Percentiles rank a stretch among this genome's conserved stretches.
Evolutionary conservation across 1,140 invertebrate genomes (phyloP).

Genomic region (Sinella curviseta): DNA sequence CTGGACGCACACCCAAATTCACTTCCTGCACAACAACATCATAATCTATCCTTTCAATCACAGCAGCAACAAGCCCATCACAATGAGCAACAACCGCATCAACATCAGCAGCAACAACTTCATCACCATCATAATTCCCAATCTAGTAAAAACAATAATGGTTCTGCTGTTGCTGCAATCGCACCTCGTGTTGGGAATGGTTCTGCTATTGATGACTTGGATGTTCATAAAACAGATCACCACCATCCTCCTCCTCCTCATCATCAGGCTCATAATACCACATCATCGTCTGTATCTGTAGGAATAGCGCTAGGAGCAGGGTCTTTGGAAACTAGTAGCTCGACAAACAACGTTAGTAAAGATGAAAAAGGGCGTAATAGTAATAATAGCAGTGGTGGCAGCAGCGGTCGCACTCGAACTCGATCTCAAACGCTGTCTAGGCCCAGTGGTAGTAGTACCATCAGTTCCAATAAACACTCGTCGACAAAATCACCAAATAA

Average conservation of each 20-base stretch:
- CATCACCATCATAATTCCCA: slow-evolving; percentile 5
- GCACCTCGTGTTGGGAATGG: neutral
- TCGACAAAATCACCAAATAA: slow-evolving; percentile 18
- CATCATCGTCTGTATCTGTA: neutral
- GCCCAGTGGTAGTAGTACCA: neutral
- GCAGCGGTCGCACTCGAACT: neutral
- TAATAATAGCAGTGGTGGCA: neutral
- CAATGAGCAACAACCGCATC: slow-evolving; percentile 18
- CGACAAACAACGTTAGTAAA: neutral
- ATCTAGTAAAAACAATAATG: neutral
- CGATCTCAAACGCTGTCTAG: neutral
- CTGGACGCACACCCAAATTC: slow-evolving; percentile 18
- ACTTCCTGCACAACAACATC: slow-evolving; percentile 1
- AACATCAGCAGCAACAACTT: neutral
- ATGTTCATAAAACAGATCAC: slow-evolving; percentile 3
- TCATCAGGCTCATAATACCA: slow-evolving; percentile 8
- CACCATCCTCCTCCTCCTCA: neutral
- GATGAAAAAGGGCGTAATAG: slow-evolving; percentile 1
- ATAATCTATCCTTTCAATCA: slow-evolving; percentile 28
- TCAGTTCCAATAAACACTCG: slow-evolving; percentile 2
- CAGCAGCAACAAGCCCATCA: slow-evolving; percentile 14
- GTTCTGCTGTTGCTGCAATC: neutral
- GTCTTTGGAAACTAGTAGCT: neutral
- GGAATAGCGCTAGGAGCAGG: slow-evolving; percentile 5
- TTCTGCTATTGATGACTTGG: neutral